Conservation (phyloP, 2,113 vertebrate species). For the Plectropomus leopardus region DNA sequence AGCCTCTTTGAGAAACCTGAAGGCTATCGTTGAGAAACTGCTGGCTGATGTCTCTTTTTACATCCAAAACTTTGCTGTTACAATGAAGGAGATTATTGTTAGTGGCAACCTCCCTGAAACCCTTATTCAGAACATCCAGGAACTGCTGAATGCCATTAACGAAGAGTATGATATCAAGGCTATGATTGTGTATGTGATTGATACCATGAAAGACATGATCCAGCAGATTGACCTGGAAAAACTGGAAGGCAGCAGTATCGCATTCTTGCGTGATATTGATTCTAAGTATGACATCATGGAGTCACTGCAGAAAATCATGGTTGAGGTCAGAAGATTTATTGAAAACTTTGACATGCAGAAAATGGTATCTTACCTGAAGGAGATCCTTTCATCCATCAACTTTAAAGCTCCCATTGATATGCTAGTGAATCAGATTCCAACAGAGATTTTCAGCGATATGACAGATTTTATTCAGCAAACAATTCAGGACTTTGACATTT, state of each 20-base stretch:
- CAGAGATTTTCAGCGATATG: constrained; percentile 74
- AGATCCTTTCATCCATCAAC: constrained; percentile 65
- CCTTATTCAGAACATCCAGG: constrained; percentile 83
- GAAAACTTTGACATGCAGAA: constrained; percentile 81
- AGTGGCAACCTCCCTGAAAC: constrained; percentile 76
- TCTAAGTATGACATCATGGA: constrained; percentile 81
- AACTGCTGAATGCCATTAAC: constrained; percentile 83
- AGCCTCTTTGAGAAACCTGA: constrained; percentile 76
- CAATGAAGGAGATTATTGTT: constrained; percentile 82
- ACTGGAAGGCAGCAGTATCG: constrained; percentile 77
- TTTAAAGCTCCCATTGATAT: constrained; percentile 65
- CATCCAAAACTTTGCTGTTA: constrained; percentile 77
- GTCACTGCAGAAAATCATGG: constrained; percentile 77
- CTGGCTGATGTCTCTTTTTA: constrained; percentile 77
- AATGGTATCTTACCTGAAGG: constrained; percentile 78
- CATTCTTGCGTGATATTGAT: constrained; percentile 87
- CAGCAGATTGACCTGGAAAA: constrained; percentile 82
- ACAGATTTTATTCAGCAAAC: constrained; percentile 72
- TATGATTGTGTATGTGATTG: constrained; percentile 79
- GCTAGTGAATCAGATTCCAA: constrained; percentile 72
- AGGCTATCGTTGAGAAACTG: constrained; percentile 73
- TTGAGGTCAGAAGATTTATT: constrained; percentile 80
- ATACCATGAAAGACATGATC: constrained; percentile 77
- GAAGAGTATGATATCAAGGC: constrained; percentile 85
- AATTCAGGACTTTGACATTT: constrained; percentile 84